Evolutionary conservation across 1,140 invertebrate species (phyloP).

Genomic region (Ladona fulva): DNA sequence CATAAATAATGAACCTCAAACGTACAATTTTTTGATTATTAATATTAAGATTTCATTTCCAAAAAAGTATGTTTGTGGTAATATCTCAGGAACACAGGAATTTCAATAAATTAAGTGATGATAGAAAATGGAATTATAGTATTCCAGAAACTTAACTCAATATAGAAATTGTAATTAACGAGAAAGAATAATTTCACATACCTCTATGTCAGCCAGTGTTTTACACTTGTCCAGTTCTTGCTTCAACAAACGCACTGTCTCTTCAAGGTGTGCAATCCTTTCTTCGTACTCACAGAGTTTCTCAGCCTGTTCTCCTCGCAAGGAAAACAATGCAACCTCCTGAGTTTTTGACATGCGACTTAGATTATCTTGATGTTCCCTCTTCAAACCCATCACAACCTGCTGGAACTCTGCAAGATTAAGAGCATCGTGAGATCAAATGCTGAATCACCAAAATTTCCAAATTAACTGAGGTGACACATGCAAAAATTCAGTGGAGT

Average conservation of each 20-base stretch:
- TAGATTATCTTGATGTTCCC: conserved; percentile 34
- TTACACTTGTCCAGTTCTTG: conserved; percentile 36
- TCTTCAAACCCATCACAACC: conserved; percentile 35
- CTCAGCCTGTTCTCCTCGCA: conserved; percentile 35
- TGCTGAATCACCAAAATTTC: too few relatives aligned
- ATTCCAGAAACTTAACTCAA: too few relatives aligned
- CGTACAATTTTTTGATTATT: too few relatives aligned
- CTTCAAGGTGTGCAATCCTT: conserved; percentile 34
- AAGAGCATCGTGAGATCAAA: not conserved
- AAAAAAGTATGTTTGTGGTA: too few relatives aligned
- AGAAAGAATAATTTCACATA: conserved; percentile 20
- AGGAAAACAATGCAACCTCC: conserved; percentile 30
- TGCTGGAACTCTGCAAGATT: conserved; percentile 34
- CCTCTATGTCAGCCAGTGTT: conserved; percentile 35
- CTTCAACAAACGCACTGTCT: conserved; percentile 27
- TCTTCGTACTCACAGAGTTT: conserved; percentile 33
- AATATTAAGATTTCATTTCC: too few relatives aligned
- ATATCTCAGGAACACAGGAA: too few relatives aligned
- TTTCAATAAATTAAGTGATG: too few relatives aligned
- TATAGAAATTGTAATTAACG: too few relatives aligned
- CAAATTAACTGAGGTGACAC: too few relatives aligned
- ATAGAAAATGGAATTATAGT: too few relatives aligned
- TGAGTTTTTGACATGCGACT: conserved; percentile 30
- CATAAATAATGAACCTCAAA: too few relatives aligned
- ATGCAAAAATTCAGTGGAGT: too few relatives aligned